Conservation (phyloP, 2,113 vertebrate genomes). For the Phyllostomus hastatus region DNA sequence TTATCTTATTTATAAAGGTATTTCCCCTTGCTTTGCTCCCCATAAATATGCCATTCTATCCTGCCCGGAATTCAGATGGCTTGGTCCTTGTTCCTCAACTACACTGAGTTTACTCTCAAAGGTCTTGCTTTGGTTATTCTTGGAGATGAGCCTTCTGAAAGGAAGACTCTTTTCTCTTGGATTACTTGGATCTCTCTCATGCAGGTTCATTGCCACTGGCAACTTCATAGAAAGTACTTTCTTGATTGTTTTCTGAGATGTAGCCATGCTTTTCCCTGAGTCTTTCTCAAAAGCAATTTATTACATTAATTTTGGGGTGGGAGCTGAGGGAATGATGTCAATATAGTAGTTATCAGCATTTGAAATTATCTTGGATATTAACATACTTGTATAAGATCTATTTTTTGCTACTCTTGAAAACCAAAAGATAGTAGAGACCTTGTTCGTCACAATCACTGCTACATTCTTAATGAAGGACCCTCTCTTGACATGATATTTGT, state of each 20-base stretch:
- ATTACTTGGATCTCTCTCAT: background rate
- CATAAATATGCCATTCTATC: background rate
- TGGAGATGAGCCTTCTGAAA: background rate
- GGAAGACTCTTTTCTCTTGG: background rate
- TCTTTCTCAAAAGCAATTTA: background rate
- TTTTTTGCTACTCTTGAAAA: background rate
- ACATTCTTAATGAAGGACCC: background rate
- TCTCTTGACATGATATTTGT: background rate
- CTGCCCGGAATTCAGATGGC: background rate
- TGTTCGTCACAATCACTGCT: background rate
- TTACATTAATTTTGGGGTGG: background rate
- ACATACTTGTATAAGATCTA: background rate
- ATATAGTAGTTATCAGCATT: background rate
- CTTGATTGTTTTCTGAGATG: background rate
- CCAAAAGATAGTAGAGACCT: background rate
- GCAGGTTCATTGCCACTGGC: background rate
- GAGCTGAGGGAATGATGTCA: background rate
- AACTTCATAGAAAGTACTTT: background rate
- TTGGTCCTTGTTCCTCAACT: background rate
- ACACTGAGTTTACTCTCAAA: background rate
- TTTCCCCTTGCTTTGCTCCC: rapidly evolving
- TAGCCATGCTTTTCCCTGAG: background rate
- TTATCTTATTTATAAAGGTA: background rate
- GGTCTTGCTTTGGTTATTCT: background rate
- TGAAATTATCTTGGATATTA: background rate